Base-by-base conservation (phyloP, 92 coral and sea anemone species). In the Parazoanthus atlanticus region DNA sequence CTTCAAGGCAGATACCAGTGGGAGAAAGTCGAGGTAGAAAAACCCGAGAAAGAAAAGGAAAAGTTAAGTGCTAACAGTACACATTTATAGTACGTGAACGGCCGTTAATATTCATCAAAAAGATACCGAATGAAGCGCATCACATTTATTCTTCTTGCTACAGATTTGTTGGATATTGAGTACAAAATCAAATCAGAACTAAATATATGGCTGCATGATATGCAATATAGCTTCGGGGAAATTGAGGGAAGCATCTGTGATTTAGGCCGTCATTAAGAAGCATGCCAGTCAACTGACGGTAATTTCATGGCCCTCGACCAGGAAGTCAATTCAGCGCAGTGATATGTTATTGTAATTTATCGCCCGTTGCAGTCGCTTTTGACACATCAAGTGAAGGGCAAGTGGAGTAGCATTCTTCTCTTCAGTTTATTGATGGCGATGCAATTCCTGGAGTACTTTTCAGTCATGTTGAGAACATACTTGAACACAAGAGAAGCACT, bases 1-100 rank as follows among this genome's bases (percentile, higher is more conserved):
- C 80, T 88, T 32, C n/a, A 75, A 78, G 94, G 94, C 52, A 89
- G 86, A 70, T 92, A 52, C 29, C 88, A 91, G 34, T 92, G 96
- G 94, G 89, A 65, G 73, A 79, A 79, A 74, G 83, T 90, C 4
- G 65, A 56, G 81, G 65, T 10, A 49, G 80, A 71, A 34, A 66
- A 76, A 70, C 61, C 76, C 1, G 33, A 29, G 66, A 52, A 81
- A 40, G 76, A 40, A 58, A 78, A 81, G 8, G 12, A 70, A n/a
- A 19, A 15, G 0, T 52, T 52, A 52, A 13, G 19, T 52, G 58
- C 2, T 4, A 16, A 52, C 0, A 16, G 58, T 52, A 52, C 58
- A 52, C 58, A 52, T 52, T 13, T 3, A 52, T 52, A 52, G 58
- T 52, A 13, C 58, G 58, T 52, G 58, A 52, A 13, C 17, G 9